Conservation (phyloP, 1,140 invertebrate species). For the Anastatus disparis region DNA sequence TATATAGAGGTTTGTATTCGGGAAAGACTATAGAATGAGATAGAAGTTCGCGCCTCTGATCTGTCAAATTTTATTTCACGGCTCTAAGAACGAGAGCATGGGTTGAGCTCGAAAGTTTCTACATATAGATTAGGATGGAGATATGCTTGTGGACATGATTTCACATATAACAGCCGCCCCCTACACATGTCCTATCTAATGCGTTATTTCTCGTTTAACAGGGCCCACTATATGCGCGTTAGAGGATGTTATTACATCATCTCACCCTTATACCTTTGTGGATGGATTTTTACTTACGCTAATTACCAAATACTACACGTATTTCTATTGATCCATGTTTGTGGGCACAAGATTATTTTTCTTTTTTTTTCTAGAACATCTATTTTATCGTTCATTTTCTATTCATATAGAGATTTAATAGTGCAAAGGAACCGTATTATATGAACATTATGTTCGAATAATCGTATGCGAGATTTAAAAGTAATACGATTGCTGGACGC, state of each 20-base stretch:
- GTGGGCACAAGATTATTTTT: background rate
- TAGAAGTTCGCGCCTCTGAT: slow-evolving; percentile 55
- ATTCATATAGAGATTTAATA: too few relatives aligned
- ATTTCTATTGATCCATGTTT: background rate
- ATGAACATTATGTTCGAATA: too few relatives aligned
- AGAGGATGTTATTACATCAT: slow-evolving; percentile 28
- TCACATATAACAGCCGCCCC: slow-evolving; percentile 53
- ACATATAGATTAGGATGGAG: too few relatives aligned
- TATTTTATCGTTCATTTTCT: too few relatives aligned
- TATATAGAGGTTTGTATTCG: too few relatives aligned
- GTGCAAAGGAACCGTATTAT: too few relatives aligned
- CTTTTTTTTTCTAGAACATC: background rate
- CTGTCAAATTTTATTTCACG: slow-evolving; percentile 68
- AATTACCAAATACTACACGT: background rate
- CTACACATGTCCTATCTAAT: slow-evolving; percentile 42
- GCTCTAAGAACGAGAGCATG: slow-evolving; percentile 48
- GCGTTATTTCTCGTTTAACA: background rate
- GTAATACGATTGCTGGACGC: too few relatives aligned
- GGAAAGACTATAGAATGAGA: slow-evolving; percentile 39
- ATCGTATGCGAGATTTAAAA: too few relatives aligned
- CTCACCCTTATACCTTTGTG: background rate
- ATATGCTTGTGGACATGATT: slow-evolving; percentile 58
- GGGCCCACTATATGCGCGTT: too few relatives aligned
- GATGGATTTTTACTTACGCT: background rate
- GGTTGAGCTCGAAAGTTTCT: slow-evolving; percentile 42